These are phyloP conservation scores for Cristatella mucedo DNA, from an alignment of 2,888 invertebrate species.

Conservation along the genomic window DNA sequence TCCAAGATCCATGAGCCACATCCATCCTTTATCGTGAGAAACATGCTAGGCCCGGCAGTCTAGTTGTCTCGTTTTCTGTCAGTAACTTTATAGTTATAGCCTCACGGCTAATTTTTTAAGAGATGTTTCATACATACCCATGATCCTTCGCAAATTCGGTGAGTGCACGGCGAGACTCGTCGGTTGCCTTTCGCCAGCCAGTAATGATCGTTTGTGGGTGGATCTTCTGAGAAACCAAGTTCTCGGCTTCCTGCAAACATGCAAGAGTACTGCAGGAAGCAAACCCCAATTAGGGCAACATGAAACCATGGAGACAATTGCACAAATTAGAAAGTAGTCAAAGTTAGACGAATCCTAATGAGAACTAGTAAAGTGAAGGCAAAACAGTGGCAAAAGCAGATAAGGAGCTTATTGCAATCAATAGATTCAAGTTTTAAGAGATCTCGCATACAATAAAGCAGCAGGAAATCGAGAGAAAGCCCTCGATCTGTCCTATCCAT, in stretches of 20 bases:
- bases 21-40: too few species aligned
- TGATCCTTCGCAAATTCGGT: constrained; percentile 64
- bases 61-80: too few species aligned
- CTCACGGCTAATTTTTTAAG: too few species aligned
- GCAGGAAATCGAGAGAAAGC: too few species aligned
- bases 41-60: too few species aligned
- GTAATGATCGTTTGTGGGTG: constrained; percentile 94
- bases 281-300: background rate
- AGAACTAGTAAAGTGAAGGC: constrained; percentile 11
- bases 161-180: constrained; percentile 67
- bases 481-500: background rate
- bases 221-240: constrained; percentile 74
- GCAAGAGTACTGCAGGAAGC: constrained; percentile 6
- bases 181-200: constrained; percentile 79
- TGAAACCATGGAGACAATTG: background rate
- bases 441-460: background rate
- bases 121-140: too few species aligned
- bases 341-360: constrained; percentile 11
- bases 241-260: constrained; percentile 62
- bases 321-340: background rate
- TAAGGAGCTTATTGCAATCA: too few species aligned
- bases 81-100: too few species aligned
- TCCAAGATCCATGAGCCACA: too few species aligned
- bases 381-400: background rate
- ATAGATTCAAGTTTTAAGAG: background rate